Base-by-base conservation (phyloP, 2,888 invertebrate species). In the Dermolepida albohirtum region DNA sequence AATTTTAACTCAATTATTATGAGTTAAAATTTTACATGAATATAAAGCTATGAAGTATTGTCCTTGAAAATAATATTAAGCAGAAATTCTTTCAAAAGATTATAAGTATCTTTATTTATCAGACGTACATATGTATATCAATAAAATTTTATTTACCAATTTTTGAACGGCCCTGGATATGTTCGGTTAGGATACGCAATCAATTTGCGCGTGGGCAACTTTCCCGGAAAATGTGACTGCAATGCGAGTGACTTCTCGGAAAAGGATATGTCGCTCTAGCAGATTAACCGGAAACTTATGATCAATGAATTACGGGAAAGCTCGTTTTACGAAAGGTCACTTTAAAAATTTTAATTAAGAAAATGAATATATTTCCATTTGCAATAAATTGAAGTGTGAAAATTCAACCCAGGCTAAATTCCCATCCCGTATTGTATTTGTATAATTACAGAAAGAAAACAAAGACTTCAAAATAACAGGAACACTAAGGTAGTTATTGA, bases 221-320 rank as follows among this genome's bases (percentile, higher is more conserved):
- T 66, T 57, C 66, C 49, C 27, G 66, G 66, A 66, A 66, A 66
- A 47, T 47, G 39, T 17, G 55, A 39, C 57, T 57, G 66, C 65
- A 66, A 5, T 55, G 22, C 54, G 65, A 17, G 39, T n/a, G 12
- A 29, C 14, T 65, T 65, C 65, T 43, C 54, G 54, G 65, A 65
- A 65, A 49, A 44, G 50, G 57, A 59, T 14, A 29, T 59, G 14
- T 44, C 29, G 27, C 16, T 39, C 14, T n/a, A 39, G 34, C 27
- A 34, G 34, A 34, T 29, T 34, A 12, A 14, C 51, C 51, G 51
- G 51, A 29, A 52, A 52, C 34, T 29, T 52, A 51, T 34, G 34
- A 7, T 52, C 51, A 11, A 29, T 29, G 27, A 29, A 52, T 34
- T 52, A 49, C 49, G 22, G 14, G 49, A 52, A 14, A 22, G 34